A percentile compares a stretch with the other conserved stretches of the same genome.
phyloP scores from a whole-genome alignment of 2,113 vertebrate species.

The Elephantulus edwardii region DNA sequence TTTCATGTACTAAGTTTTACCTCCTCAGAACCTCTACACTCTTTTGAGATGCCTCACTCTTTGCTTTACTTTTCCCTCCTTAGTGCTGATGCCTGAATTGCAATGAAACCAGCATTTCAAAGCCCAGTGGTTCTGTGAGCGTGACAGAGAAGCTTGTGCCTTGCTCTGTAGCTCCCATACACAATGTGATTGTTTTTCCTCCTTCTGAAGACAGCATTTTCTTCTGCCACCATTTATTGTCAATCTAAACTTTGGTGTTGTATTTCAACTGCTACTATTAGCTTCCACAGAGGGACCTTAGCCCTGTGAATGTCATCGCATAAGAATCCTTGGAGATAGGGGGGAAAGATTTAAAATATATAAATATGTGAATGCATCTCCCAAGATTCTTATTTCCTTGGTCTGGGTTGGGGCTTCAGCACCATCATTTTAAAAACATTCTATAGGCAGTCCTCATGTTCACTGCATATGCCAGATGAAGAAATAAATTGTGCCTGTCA shows the following conservation, averaged over 20 bases:
- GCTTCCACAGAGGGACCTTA: neutral
- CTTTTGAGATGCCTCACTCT: neutral
- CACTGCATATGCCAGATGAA: neutral
- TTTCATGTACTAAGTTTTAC: neutral
- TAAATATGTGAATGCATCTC: neutral
- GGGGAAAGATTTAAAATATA: too few species aligned
- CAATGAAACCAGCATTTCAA: neutral
- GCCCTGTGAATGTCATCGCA: neutral
- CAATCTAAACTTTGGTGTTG: neutral
- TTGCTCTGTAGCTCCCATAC: neutral
- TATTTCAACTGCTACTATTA: neutral
- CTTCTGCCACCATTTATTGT: neutral
- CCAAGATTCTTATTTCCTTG: slow-evolving; percentile 23
- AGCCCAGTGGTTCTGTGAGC: neutral
- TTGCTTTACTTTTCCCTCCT: neutral
- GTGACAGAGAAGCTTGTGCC: slow-evolving; percentile 1
- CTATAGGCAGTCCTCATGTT: neutral
- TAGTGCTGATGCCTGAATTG: neutral
- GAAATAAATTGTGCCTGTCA: neutral
- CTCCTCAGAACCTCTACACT: neutral
- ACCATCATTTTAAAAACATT: neutral
- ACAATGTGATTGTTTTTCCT: neutral
- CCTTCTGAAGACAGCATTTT: slow-evolving; percentile 7
- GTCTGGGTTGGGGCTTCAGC: neutral
- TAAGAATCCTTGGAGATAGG: neutral